A percentile compares a stretch with the other conserved stretches of the same genome.
phyloP scores from a whole-genome alignment of 2,888 invertebrate species.

The Eueremaeus valkanovi region DNA sequence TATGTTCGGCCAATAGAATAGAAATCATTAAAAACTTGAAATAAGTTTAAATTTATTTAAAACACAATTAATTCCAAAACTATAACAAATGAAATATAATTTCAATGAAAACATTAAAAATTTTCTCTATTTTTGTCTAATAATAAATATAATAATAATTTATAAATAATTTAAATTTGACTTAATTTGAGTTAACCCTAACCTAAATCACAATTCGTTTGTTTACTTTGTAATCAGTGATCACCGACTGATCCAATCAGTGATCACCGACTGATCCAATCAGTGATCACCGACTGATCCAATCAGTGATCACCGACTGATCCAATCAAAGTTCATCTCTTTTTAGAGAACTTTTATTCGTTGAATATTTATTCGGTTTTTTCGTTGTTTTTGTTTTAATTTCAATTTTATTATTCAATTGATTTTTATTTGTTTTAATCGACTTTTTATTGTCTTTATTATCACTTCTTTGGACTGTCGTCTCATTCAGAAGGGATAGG shows the following conservation, averaged over 20 bases:
- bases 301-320: background rate
- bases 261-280: too few species aligned
- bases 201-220: too few species aligned
- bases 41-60: background rate
- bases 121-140: background rate
- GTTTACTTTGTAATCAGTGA: too few species aligned
- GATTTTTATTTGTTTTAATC: background rate
- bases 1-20: background rate
- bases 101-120: background rate
- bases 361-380: constrained; percentile 23
- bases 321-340: constrained; percentile 14
- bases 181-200: too few species aligned
- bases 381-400: background rate
- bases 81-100: background rate
- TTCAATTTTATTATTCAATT: background rate
- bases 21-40: background rate
- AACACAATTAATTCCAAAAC: background rate
- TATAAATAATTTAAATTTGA: too few species aligned
- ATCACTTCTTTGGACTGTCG: background rate
- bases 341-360: background rate
- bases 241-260: too few species aligned
- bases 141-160: too few species aligned
- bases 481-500: background rate
- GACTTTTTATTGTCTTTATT: too few species aligned
- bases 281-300: too few species aligned